Evolutionary conservation across 1,140 invertebrate species (phyloP).

Genomic region (Propsilocerus akamusi): DNA sequence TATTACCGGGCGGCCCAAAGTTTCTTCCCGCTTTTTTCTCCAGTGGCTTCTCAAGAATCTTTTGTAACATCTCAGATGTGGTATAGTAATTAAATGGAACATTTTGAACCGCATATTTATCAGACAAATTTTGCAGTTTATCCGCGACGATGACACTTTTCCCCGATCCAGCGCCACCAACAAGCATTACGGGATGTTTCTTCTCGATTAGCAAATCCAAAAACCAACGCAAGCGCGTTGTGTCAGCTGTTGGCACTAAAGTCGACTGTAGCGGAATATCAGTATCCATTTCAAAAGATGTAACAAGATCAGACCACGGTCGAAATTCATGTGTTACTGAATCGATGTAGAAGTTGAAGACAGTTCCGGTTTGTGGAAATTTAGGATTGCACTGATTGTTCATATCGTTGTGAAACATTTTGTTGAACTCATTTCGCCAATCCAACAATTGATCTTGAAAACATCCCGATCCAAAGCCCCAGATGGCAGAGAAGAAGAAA

Average conservation of each 20-base stretch:
- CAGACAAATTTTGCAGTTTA: conserved; percentile 54
- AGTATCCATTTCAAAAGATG: conserved; percentile 59
- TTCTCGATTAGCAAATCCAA: conserved; percentile 69
- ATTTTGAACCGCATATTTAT: conserved; percentile 66
- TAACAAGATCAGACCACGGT: conserved; percentile 66
- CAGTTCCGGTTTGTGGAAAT: conserved; percentile 60
- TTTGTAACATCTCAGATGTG: conserved; percentile 81
- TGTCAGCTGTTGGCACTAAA: conserved; percentile 78
- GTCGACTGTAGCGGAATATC: conserved; percentile 70
- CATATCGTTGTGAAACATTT: conserved; percentile 62
- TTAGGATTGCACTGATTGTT: conserved; percentile 60
- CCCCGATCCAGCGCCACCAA: conserved; percentile 72
- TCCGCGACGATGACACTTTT: conserved; percentile 76
- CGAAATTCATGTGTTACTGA: conserved; percentile 64
- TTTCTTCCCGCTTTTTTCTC: conserved; percentile 91
- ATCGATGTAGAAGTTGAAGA: conserved; percentile 86
- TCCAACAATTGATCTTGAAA: conserved; percentile 79
- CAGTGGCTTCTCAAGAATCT: conserved; percentile 75
- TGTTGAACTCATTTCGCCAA: conserved; percentile 79
- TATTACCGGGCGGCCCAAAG: conserved; percentile 80
- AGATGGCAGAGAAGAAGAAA: conserved; percentile 79
- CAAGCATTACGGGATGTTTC: conserved; percentile 73
- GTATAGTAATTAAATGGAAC: conserved; percentile 94
- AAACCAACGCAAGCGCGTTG: conserved; percentile 73
- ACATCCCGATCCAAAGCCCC: conserved; percentile 83